These are phyloP conservation scores for Athetis lepigone DNA, from an alignment of 2,888 invertebrate genomes.

Conservation along the genomic window DNA sequence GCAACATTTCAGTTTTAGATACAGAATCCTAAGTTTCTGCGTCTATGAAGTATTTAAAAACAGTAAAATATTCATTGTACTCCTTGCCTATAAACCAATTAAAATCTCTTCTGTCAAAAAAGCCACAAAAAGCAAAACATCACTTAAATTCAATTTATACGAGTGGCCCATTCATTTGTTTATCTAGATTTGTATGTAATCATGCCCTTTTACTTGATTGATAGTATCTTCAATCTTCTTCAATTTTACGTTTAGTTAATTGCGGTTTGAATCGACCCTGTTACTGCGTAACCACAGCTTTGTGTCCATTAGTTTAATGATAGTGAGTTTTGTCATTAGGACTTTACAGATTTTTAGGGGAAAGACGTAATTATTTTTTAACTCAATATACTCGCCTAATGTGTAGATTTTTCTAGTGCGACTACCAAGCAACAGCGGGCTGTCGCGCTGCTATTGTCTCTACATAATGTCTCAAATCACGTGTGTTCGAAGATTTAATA, in stretches of 20 bases:
- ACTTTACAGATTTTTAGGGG: constrained; percentile 48
- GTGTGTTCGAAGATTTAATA: too few relatives aligned
- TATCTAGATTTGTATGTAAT: constrained; percentile 87
- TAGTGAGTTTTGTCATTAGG: constrained; percentile 62
- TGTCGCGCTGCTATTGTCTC: too few relatives aligned
- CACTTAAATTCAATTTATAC: constrained; percentile 85
- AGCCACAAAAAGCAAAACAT: constrained; percentile 73
- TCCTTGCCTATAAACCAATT: constrained; percentile 16
- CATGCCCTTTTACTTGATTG: constrained; percentile 87
- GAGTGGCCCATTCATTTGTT: constrained; percentile 88
- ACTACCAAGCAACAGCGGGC: too few relatives aligned
- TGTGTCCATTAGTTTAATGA: constrained; percentile 77
- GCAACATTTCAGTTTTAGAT: not conserved
- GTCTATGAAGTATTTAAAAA: not conserved
- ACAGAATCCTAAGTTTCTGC: too few relatives aligned
- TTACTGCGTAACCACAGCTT: constrained; percentile 66
- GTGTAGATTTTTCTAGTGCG: constrained; percentile 5
- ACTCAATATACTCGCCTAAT: not conserved
- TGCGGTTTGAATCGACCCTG: constrained; percentile 72
- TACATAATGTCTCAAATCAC: too few relatives aligned
- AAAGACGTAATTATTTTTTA: not conserved
- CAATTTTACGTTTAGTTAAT: constrained; percentile 83
- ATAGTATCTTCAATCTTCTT: constrained; percentile 79
- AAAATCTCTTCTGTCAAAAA: constrained; percentile 35
- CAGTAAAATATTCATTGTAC: not conserved